phyloP scores from a whole-genome alignment of 2,888 invertebrate genomes.

The Leucophenga montana region DNA sequence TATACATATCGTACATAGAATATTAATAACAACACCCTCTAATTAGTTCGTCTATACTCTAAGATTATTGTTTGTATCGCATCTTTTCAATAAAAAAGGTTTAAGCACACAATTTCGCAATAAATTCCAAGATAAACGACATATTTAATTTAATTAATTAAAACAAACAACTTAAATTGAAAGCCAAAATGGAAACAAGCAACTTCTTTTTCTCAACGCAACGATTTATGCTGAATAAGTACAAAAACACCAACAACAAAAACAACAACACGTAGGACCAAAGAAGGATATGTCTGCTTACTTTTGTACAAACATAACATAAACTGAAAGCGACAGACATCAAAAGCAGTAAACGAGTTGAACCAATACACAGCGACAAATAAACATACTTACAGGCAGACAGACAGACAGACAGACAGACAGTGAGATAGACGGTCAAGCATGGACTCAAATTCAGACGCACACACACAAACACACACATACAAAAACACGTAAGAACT shows the following conservation, averaged over 20 bases:
- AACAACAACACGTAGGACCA: background rate
- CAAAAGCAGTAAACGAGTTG: conserved; percentile 46
- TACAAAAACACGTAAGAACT: conserved; percentile 27
- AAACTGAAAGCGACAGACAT: conserved; percentile 50
- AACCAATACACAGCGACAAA: background rate
- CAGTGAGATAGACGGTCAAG: conserved; percentile 12
- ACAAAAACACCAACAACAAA: background rate
- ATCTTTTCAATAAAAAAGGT: no score
- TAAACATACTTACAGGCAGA: conserved; percentile 43
- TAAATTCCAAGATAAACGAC: conserved; percentile 2
- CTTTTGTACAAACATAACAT: background rate
- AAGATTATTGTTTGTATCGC: no score
- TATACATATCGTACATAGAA: no score
- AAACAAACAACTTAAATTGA: conserved; percentile 59
- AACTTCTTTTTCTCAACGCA: conserved; percentile 8
- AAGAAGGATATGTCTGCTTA: conserved; percentile 11
- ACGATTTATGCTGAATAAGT: background rate
- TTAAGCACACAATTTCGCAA: no score
- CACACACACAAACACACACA: conserved; percentile 28
- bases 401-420: conserved; percentile 25
- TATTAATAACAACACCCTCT: no score
- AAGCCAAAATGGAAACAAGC: conserved; percentile 30
- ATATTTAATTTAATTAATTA: conserved; percentile 60
- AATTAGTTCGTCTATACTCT: no score
- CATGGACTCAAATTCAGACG: conserved; percentile 15